phyloP scores from a whole-genome alignment of 2,797 vertebrate species.

The Melanotaenia parkinsoni region DNA sequence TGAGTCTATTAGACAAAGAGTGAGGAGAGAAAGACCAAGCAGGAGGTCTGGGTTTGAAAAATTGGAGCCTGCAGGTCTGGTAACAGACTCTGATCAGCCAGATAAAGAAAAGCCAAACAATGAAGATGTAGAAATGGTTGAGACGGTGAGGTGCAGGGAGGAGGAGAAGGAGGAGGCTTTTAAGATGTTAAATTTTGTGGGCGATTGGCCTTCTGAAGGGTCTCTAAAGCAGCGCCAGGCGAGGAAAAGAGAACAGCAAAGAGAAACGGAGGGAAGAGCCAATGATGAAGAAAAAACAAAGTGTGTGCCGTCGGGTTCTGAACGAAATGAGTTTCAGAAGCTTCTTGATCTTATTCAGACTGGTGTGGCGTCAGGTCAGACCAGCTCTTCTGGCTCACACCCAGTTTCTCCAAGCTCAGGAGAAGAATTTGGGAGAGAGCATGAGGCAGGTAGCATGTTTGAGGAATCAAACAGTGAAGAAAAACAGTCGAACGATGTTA shows the following conservation, averaged over 20 bases:
- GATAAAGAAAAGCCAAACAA: slow-evolving; percentile 27
- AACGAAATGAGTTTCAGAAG: slow-evolving; percentile 76
- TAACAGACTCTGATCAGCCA: slow-evolving; percentile 60
- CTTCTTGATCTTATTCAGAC: slow-evolving; percentile 80
- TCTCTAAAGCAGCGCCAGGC: slow-evolving; percentile 85
- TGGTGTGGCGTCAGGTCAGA: slow-evolving; percentile 33
- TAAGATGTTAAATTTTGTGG: slow-evolving; percentile 85
- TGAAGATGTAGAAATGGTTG: slow-evolving; percentile 7
- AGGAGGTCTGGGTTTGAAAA: slow-evolving; percentile 51
- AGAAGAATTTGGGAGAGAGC: slow-evolving; percentile 32
- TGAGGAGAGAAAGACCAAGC: slow-evolving; percentile 65
- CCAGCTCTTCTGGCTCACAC: slow-evolving; percentile 30
- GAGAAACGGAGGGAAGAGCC: slow-evolving; percentile 7
- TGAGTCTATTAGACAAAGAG: slow-evolving; percentile 80
- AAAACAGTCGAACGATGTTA: slow-evolving; percentile 24
- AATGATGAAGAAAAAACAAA: slow-evolving; percentile 5
- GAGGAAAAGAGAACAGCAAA: slow-evolving; percentile 57
- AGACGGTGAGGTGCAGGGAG: slow-evolving; percentile 2
- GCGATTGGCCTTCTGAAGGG: slow-evolving; percentile 91
- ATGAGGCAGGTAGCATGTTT: slow-evolving; percentile 5
- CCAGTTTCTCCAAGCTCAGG: slow-evolving; percentile 35
- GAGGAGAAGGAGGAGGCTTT: slow-evolving; percentile 39
- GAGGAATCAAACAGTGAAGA: slow-evolving; percentile 41
- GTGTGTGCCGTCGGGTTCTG: slow-evolving; percentile 21
- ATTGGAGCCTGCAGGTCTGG: slow-evolving; percentile 55